A percentile compares a stretch with the other conserved stretches of the same genome.
Conservation (phyloP, 2,797 vertebrate species). For the Diglossa cyanea region DNA sequence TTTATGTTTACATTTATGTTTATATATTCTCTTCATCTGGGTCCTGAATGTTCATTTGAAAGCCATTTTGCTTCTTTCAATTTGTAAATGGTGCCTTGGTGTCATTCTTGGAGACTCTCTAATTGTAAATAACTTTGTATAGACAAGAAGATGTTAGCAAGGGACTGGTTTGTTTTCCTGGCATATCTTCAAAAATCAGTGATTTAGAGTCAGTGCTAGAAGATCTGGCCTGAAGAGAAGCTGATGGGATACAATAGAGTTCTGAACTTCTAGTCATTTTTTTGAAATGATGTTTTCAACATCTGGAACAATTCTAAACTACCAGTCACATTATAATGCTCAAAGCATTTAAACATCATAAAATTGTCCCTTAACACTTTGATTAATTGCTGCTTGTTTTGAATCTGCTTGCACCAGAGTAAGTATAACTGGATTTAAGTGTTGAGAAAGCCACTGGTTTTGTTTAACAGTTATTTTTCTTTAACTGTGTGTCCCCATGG, state of each 20-base stretch:
- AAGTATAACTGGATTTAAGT: background rate
- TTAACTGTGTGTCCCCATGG: background rate
- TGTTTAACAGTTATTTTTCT: background rate
- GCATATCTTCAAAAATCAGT: background rate
- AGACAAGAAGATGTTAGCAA: background rate
- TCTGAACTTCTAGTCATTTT: slow-evolving; percentile 14
- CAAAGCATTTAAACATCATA: slow-evolving; percentile 11
- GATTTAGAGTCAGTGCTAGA: slow-evolving; percentile 24
- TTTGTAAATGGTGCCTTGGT: background rate
- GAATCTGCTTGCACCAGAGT: background rate
- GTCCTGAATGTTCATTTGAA: background rate
- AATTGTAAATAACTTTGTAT: background rate
- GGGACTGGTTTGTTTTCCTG: background rate
- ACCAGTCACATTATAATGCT: background rate
- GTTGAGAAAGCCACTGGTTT: background rate
- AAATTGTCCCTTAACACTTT: slow-evolving; percentile 15
- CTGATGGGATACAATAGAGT: background rate
- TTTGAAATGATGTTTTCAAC: slow-evolving; percentile 20
- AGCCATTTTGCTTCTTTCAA: background rate
- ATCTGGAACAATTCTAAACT: slow-evolving; percentile 58
- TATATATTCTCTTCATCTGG: background rate
- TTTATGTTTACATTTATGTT: background rate
- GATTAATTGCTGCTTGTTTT: slow-evolving; percentile 38
- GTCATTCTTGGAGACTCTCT: background rate
- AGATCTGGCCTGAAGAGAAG: background rate